Evolutionary conservation across 2,113 vertebrate genomes (phyloP).

Genomic region (Antechinus stuartii): DNA sequence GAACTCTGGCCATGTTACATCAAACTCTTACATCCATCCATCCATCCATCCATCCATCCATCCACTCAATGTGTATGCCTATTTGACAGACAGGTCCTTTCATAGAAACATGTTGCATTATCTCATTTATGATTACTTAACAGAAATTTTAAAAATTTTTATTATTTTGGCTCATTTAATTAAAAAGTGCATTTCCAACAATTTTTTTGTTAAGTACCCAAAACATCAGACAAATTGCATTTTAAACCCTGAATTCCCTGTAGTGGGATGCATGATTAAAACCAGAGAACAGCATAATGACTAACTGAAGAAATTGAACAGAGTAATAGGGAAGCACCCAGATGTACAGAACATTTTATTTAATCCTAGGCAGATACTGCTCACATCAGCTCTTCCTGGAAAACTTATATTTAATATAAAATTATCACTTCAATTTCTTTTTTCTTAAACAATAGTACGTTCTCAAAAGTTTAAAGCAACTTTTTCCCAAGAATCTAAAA

Average conservation of each 20-base stretch:
- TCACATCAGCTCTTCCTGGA: background rate
- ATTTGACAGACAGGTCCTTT: background rate
- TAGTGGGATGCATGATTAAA: background rate
- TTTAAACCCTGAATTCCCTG: conserved; percentile 39
- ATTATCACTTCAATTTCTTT: background rate
- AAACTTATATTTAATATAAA: background rate
- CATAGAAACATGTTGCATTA: background rate
- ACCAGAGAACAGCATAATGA: background rate
- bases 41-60: background rate
- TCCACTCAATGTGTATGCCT: background rate
- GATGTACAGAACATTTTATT: background rate
- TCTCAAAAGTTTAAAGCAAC: background rate
- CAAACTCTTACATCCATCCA: background rate
- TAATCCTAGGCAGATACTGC: background rate
- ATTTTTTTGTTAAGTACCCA: conserved; percentile 49
- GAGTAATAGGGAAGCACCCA: background rate
- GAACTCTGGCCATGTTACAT: background rate
- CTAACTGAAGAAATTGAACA: conserved; percentile 19
- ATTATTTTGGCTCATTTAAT: conserved; percentile 60
- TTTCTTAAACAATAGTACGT: background rate
- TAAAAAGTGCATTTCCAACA: conserved; percentile 48
- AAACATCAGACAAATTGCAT: conserved; percentile 48
- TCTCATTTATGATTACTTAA: conserved; percentile 20
- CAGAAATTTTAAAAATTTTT: conserved; percentile 38
- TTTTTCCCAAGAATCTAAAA: background rate